Conservation (phyloP, 2,888 invertebrate genomes). For the Stegophylla sp. region DNA sequence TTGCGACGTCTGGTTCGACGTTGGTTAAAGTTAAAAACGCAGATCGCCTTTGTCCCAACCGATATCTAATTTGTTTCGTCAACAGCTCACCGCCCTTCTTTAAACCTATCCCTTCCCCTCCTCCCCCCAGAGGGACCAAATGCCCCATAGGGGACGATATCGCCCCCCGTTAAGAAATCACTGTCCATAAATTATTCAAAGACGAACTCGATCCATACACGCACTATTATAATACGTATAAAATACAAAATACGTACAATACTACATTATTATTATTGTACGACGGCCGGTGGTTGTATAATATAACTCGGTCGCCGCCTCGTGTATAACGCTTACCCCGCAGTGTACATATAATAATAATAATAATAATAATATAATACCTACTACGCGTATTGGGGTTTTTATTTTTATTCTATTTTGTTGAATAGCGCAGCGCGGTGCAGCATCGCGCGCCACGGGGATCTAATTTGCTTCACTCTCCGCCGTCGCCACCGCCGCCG, state of each 20-base stretch:
- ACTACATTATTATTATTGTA: neutral
- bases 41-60: too few species aligned
- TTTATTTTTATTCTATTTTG: slow-evolving; percentile 12
- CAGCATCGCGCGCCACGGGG: slow-evolving; percentile 56
- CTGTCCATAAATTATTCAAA: slow-evolving; percentile 30
- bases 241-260: slow-evolving; percentile 1
- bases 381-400: neutral
- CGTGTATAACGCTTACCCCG: neutral
- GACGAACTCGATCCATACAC: neutral
- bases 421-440: slow-evolving; percentile 43
- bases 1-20: too few species aligned
- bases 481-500: too few species aligned
- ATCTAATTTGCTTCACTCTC: slow-evolving; percentile 55
- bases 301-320: neutral
- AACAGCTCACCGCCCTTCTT: too few species aligned
- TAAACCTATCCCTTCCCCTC: too few species aligned
- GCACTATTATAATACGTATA: neutral
- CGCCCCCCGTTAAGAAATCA: too few species aligned
- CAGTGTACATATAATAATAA: too few species aligned
- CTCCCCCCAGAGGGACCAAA: too few species aligned
- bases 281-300: neutral
- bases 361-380: too few species aligned
- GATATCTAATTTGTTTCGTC: too few species aligned
- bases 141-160: too few species aligned
- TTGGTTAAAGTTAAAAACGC: too few species aligned